Base-by-base conservation (phyloP, 2,888 invertebrate genomes). In the Plemyria rubiginata region DNA sequence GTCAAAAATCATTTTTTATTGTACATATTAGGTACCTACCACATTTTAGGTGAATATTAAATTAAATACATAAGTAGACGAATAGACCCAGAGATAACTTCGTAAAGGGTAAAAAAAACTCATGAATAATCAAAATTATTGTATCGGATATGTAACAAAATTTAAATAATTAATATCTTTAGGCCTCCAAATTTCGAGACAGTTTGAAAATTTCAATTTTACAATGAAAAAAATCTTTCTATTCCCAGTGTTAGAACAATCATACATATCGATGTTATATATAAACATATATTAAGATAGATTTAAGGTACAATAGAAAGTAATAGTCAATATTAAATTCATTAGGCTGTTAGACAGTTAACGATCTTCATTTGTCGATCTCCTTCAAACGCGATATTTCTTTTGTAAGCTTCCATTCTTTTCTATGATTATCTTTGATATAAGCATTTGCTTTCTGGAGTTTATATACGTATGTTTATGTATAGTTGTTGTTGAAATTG, bases 231-330 rank as follows among this genome's bases (percentile, higher is more conserved):
- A 72, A 74, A 71, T 78, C 75, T 80, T 78, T 79, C 71, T 81
- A 76, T 75, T 73, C 84, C 82, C 87, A 86, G 85, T 86, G 88
- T 84, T 90, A 90, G 88, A 80, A 83, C 88, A 85, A 88, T 80
- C 88, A 92, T 91, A 92, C 92, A 92, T 92, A 92, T 92, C 92
- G 92, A 88, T 90, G 92, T 92, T 91, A 87, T 86, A 88, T 86
- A 90, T 88, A 86, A 80, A 84, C 70, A 71, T 69, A 58, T 65
- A 56, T 16, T 70, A 74, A 80, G 70, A 86, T 88, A 90, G 85
- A 71, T 78, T 80, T 81, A 79, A 86, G 84, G 67, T 66, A 54
- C 50, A 57, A 79, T 87, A 86, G 86, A 70, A 63, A 71, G 74
- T 91, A 90, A 88, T 92, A 92, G 92, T 89, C 86, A 92, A 91